Conservation (phyloP, 2,113 vertebrate genomes). For the Capreolus pygargus region DNA sequence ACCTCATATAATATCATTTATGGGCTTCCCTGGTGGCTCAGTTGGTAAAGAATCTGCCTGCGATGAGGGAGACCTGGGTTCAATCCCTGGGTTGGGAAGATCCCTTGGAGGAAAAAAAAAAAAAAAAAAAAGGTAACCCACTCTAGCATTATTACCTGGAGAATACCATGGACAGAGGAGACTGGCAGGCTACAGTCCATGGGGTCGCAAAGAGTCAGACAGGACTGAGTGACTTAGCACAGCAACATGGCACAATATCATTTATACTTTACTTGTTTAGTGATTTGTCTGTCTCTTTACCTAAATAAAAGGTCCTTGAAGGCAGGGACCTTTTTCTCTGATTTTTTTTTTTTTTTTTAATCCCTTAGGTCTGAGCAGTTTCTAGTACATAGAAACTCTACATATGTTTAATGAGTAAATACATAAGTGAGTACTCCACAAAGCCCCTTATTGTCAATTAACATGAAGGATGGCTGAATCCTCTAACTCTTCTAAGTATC, state of each 20-base stretch:
- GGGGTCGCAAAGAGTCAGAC: background rate
- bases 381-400: background rate
- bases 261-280: background rate
- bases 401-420: background rate
- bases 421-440: background rate
- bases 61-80: background rate
- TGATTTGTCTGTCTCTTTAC: background rate
- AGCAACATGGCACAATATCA: background rate
- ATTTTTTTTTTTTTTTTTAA: background rate
- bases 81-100: no score
- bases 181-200: background rate
- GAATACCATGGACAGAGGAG: background rate
- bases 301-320: background rate
- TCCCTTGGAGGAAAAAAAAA: no score
- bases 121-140: background rate
- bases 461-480: background rate
- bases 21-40: background rate
- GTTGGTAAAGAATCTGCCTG: background rate
- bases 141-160: background rate
- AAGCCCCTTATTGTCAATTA: background rate
- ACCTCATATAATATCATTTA: background rate
- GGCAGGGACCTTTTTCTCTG: background rate
- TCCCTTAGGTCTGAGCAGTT: background rate
- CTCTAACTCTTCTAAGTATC: background rate
- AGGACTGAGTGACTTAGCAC: background rate